Evolutionary conservation across 2,797 vertebrate genomes (phyloP).

Genomic region (Octomys mimax): DNA sequence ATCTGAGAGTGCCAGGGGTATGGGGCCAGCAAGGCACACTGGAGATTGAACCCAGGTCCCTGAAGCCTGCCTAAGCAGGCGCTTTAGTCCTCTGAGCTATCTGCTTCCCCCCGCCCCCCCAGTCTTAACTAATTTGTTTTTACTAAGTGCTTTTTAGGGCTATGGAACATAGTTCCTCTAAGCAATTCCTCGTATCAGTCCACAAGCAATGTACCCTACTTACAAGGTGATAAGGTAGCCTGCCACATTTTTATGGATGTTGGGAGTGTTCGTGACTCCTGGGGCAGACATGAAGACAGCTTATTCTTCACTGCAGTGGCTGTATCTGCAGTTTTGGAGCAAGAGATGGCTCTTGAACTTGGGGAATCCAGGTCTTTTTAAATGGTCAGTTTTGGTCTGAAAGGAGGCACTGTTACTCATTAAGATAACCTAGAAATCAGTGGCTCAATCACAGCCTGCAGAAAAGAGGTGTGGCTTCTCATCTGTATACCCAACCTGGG

Average conservation of each 20-base stretch:
- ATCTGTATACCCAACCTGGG: not conserved
- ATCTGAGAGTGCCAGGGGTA: too few species aligned
- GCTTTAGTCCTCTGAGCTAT: too few species aligned
- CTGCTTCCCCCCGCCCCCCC: too few species aligned
- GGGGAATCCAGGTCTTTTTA: not conserved
- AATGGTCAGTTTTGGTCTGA: not conserved
- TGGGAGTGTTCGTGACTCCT: not conserved
- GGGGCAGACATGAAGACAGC: not conserved
- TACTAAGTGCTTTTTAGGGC: not conserved
- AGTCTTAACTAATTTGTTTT: not conserved
- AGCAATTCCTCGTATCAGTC: not conserved
- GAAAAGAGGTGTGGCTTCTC: not conserved
- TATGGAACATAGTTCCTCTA: not conserved
- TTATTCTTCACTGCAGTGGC: not conserved
- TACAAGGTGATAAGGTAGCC: not conserved
- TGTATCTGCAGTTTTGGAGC: not conserved
- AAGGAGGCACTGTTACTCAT: not conserved
- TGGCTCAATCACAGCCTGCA: not conserved
- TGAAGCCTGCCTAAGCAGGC: too few species aligned
- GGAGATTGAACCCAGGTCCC: too few species aligned
- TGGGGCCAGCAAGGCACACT: too few species aligned
- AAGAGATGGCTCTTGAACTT: not conserved
- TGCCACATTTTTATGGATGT: not conserved
- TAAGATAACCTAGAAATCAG: not conserved
- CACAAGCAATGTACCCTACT: not conserved